phyloP scores from a whole-genome alignment of 2,113 vertebrate species.

The Leptocoma aspasia region DNA sequence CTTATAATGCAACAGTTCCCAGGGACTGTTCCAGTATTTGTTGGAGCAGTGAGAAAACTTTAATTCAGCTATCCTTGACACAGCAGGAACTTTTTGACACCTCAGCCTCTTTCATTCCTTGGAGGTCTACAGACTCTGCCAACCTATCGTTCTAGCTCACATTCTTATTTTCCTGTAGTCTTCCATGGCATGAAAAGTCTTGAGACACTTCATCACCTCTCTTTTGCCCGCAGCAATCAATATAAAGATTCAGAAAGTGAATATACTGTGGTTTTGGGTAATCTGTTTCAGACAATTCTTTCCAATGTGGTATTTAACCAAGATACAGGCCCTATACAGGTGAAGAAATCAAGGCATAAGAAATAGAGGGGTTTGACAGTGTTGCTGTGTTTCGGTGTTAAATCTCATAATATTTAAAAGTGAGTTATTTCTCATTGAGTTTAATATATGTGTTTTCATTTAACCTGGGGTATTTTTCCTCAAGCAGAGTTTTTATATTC shows the following conservation, averaged over 20 bases:
- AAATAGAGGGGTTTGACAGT: neutral
- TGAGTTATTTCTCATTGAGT: neutral
- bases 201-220: neutral
- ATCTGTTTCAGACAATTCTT: neutral
- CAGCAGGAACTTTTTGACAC: neutral
- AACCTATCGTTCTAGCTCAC: neutral
- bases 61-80: neutral
- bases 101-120: neutral
- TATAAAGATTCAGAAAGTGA: neutral
- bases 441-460: neutral
- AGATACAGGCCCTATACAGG: neutral
- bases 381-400: neutral
- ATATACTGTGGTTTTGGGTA: neutral
- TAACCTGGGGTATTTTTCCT: neutral
- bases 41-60: neutral
- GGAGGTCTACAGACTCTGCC: neutral
- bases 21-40: neutral
- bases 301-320: neutral
- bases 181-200: neutral
- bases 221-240: neutral
- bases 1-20: neutral
- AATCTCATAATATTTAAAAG: neutral
- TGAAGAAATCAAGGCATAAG: neutral
- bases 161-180: constrained; percentile 1
- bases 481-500: neutral